phyloP scores from a whole-genome alignment of 2,797 vertebrate species.

The Pagetopsis macropterus region DNA sequence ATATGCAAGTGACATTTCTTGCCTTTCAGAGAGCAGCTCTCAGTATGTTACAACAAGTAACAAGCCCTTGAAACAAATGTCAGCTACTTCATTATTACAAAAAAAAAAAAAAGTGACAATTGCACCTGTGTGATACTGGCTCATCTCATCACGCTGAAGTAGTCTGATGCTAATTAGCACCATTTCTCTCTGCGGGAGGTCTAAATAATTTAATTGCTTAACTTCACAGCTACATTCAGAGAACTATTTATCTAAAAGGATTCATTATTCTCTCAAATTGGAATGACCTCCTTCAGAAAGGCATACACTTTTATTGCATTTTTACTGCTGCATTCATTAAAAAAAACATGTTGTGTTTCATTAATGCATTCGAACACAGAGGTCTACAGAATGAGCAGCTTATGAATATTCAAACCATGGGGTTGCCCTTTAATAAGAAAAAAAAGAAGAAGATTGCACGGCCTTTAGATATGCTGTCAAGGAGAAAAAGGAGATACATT shows the following conservation, averaged over 20 bases:
- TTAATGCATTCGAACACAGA: conserved; percentile 59
- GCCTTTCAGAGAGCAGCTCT: conserved; percentile 34
- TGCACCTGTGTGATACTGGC: conserved; percentile 69
- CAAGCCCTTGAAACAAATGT: conserved; percentile 63
- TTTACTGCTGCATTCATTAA: conserved; percentile 57
- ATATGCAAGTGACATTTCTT: conserved; percentile 8
- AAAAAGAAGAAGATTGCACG: conserved; percentile 10
- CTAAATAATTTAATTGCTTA: conserved; percentile 76
- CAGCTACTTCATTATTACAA: conserved; percentile 64
- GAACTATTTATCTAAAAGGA: conserved; percentile 47
- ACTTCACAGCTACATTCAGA: conserved; percentile 43
- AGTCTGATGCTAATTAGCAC: conserved; percentile 77
- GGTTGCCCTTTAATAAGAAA: conserved; percentile 59
- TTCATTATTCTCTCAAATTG: conserved; percentile 71
- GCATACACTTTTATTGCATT: conserved; percentile 57
- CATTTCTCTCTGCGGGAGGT: conserved; percentile 61
- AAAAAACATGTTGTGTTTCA: conserved; percentile 53
- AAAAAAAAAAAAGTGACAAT: conserved; percentile 71
- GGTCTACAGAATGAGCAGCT: conserved; percentile 32
- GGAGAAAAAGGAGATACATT: background rate
- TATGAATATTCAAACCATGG: conserved; percentile 74
- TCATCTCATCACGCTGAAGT: conserved; percentile 66
- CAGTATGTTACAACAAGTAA: conserved; percentile 37
- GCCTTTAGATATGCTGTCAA: conserved; percentile 53
- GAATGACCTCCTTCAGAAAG: conserved; percentile 66